Conservation (phyloP, 1,140 invertebrate species). For the Thaumetopoea pityocampa region DNA sequence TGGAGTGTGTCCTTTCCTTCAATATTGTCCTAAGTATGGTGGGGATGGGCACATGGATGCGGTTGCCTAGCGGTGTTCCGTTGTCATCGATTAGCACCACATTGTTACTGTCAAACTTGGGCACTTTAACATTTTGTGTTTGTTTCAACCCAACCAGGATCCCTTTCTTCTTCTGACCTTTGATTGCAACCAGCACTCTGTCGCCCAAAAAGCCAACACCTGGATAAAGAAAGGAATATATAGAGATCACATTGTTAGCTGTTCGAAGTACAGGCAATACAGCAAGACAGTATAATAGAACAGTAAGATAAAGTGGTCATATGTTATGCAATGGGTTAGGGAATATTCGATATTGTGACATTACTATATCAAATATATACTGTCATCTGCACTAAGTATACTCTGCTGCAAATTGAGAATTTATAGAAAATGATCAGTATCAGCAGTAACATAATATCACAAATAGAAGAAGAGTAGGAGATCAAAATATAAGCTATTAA, state of each 20-base stretch:
- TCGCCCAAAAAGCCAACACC: slow-evolving; percentile 82
- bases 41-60: slow-evolving; percentile 96
- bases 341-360: no score
- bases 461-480: no score
- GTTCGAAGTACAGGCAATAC: background rate
- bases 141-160: slow-evolving; percentile 95
- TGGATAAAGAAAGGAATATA: slow-evolving; percentile 28
- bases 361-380: no score
- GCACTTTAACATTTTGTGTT: slow-evolving; percentile 88
- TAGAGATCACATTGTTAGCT: background rate
- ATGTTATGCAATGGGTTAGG: no score
- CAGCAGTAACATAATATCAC: no score
- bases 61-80: slow-evolving; percentile 93
- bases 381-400: no score
- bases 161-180: slow-evolving; percentile 97
- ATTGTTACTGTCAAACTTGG: slow-evolving; percentile 98
- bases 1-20: slow-evolving; percentile 87
- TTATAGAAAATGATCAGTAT: no score
- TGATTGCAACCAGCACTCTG: slow-evolving; percentile 95
- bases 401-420: no score
- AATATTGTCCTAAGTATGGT: slow-evolving; percentile 91
- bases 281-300: no score
- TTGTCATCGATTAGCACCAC: slow-evolving; percentile 96
- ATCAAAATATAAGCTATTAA: no score
- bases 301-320: no score